These are phyloP conservation scores for Calameuta pallipes DNA, from an alignment of 2,888 invertebrate species.

Conservation along the genomic window DNA sequence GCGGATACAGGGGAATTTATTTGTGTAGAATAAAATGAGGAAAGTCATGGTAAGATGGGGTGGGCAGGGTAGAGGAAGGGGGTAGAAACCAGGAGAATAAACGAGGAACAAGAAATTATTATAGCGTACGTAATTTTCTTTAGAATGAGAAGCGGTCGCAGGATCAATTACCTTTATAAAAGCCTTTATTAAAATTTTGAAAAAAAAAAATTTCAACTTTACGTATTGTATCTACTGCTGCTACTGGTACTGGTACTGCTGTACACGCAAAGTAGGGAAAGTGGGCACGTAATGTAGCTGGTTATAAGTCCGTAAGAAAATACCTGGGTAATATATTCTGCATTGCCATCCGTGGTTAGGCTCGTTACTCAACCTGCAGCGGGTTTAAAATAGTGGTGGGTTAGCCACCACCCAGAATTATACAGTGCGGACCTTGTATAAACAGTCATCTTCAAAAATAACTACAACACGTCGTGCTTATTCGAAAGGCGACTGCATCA, in stretches of 20 bases:
- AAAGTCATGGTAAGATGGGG: not conserved
- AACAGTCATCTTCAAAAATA: conserved; percentile 41
- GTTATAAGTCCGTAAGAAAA: not conserved
- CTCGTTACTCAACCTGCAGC: not conserved
- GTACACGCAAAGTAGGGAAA: not conserved
- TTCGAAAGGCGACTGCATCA: not conserved
- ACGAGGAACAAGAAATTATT: not conserved
- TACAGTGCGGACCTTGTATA: not conserved
- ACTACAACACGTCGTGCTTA: conserved; percentile 12
- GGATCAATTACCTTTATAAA: too few species aligned
- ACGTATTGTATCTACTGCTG: not conserved
- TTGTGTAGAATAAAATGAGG: not conserved
- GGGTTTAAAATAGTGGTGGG: conserved; percentile 33
- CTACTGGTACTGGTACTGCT: not conserved
- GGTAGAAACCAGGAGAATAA: not conserved
- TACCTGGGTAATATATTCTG: not conserved
- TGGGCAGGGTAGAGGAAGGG: too few species aligned
- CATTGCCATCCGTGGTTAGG: not conserved
- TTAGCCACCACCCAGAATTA: conserved; percentile 10
- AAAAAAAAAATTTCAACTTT: not conserved
- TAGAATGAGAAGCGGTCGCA: not conserved
- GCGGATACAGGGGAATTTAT: not conserved
- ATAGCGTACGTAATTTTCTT: not conserved
- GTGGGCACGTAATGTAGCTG: not conserved
- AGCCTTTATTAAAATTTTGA: not conserved